Conservation (phyloP, 2,888 invertebrate species). For the Zele albiditarsus region DNA sequence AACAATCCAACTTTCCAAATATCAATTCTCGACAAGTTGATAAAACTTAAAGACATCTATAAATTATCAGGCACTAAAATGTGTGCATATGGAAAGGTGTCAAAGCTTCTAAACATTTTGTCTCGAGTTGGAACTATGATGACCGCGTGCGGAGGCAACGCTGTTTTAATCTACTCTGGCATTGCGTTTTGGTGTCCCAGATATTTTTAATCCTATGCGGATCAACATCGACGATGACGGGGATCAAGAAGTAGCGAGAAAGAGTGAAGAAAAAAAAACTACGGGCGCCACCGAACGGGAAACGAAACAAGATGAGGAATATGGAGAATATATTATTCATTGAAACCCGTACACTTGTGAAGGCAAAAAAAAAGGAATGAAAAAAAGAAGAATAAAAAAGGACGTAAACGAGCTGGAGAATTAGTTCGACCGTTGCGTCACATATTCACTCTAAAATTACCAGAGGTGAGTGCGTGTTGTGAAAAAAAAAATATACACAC, state of each 20-base stretch:
- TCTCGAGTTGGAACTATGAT: not conserved
- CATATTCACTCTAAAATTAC: not conserved
- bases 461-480: not conserved
- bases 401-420: not conserved
- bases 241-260: not conserved
- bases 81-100: not conserved
- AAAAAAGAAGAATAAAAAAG: not conserved
- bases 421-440: not conserved
- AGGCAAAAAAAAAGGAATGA: not conserved
- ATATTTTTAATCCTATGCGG: constrained; percentile 17
- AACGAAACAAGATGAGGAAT: not conserved
- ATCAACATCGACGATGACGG: constrained; percentile 5
- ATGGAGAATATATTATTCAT: not conserved
- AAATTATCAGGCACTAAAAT: not conserved
- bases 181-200: not conserved
- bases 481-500: not conserved
- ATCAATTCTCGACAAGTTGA: not conserved
- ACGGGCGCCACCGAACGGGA: not conserved
- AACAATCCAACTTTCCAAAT: not conserved
- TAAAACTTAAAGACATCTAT: not conserved
- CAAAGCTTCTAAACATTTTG: not conserved
- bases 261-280: not conserved
- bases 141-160: not conserved
- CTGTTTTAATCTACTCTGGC: not conserved
- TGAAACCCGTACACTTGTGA: not conserved